A percentile compares a stretch with the other conserved stretches of the same genome.
Evolutionary conservation across 2,113 vertebrate genomes (phyloP).

Genomic region (Prunella himalayana): DNA sequence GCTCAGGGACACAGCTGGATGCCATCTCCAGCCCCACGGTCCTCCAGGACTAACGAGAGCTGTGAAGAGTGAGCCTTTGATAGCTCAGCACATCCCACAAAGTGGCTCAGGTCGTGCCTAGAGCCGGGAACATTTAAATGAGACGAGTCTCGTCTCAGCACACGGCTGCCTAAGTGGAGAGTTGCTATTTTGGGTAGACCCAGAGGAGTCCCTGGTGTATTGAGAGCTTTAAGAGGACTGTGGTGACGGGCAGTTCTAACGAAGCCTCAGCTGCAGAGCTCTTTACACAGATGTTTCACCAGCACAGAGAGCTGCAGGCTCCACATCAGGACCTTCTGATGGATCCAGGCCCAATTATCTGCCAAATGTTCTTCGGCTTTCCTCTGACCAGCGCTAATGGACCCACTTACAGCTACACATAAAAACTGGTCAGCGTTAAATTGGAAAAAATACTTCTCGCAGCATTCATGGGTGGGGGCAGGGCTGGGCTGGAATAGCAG

Average conservation of each 20-base stretch:
- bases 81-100: background rate
- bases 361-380: constrained; percentile 9
- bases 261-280: constrained; percentile 7
- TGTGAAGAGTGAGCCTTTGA: background rate
- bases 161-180: background rate
- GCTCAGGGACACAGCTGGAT: background rate
- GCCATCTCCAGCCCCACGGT: background rate
- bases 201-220: background rate
- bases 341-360: constrained; percentile 37
- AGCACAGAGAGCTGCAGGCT: background rate
- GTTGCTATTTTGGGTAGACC: background rate
- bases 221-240: background rate
- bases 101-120: background rate
- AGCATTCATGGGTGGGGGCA: background rate
- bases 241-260: background rate
- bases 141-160: background rate
- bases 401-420: constrained; percentile 3
- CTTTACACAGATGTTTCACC: background rate
- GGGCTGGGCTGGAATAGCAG: background rate
- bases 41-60: background rate
- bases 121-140: background rate
- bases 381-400: constrained; percentile 14
- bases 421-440: background rate
- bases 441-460: background rate
- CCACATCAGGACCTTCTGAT: background rate